Conservation (phyloP, 2,797 vertebrate genomes). For the Oryzias sinensis region DNA sequence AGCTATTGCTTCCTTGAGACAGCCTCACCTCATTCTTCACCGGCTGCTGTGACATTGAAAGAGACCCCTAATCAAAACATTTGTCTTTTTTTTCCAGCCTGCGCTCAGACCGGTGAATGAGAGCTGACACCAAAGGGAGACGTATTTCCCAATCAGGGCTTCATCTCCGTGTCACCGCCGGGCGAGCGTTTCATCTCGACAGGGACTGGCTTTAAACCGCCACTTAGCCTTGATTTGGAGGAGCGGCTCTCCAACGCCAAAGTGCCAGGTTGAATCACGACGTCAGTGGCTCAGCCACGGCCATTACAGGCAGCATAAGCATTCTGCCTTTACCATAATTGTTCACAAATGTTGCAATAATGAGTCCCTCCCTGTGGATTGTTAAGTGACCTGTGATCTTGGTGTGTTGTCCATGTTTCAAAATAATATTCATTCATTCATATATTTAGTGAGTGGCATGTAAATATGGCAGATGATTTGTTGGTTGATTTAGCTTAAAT, state of each 20-base stretch:
- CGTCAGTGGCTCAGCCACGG: constrained; percentile 52
- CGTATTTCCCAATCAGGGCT: constrained; percentile 81
- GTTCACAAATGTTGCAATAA: constrained; percentile 53
- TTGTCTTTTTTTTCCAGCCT: constrained; percentile 79
- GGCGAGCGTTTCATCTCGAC: constrained; percentile 70
- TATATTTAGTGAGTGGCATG: not conserved
- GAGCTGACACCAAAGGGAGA: constrained; percentile 79
- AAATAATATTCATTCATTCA: constrained; percentile 7
- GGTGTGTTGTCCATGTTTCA: not conserved
- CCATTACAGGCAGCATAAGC: constrained; percentile 48
- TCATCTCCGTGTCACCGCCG: constrained; percentile 67
- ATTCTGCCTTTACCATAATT: constrained; percentile 53
- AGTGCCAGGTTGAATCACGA: constrained; percentile 76
- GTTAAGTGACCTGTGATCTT: constrained; percentile 41
- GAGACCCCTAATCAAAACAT: constrained; percentile 83
- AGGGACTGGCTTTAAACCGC: constrained; percentile 81
- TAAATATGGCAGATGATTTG: constrained; percentile 3
- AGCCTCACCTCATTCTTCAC: constrained; percentile 64
- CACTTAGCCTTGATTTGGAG: constrained; percentile 83
- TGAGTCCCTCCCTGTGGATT: constrained; percentile 36
- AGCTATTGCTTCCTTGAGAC: constrained; percentile 67
- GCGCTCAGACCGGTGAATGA: constrained; percentile 73
- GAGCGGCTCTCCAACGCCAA: constrained; percentile 59
- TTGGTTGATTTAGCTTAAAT: not conserved
- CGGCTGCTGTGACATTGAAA: constrained; percentile 75